Evolutionary conservation across 2,113 vertebrate species (phyloP).

Genomic region (Polypterus bichir): DNA sequence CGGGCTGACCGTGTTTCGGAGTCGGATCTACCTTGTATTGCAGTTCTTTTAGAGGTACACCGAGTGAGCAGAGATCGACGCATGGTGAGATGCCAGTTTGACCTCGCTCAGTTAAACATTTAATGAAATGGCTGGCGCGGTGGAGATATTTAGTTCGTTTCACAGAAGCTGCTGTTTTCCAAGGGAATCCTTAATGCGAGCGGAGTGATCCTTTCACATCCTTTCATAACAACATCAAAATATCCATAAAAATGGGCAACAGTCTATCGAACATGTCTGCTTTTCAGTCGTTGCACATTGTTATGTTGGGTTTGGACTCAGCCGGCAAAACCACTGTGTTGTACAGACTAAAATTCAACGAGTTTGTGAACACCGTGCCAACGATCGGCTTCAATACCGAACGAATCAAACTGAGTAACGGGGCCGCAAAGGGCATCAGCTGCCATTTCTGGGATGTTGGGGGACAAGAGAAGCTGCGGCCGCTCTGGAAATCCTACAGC

Average conservation of each 20-base stretch:
- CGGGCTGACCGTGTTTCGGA: too few relatives aligned
- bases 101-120: too few relatives aligned
- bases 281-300: constrained; percentile 93
- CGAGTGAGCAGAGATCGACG: too few relatives aligned
- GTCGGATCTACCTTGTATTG: too few relatives aligned
- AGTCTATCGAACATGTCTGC: constrained; percentile 90
- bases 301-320: constrained; percentile 92
- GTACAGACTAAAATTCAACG: constrained; percentile 88
- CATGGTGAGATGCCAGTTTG: too few relatives aligned
- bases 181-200: too few relatives aligned
- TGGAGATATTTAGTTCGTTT: too few relatives aligned
- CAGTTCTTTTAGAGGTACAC: too few relatives aligned
- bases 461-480: constrained; percentile 90
- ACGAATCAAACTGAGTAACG: constrained; percentile 81
- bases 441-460: constrained; percentile 97
- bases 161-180: too few relatives aligned
- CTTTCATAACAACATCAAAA: not conserved
- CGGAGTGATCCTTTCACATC: too few relatives aligned
- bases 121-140: too few relatives aligned
- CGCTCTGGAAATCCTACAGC: constrained; percentile 95
- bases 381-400: constrained; percentile 97
- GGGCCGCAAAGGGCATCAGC: constrained; percentile 86
- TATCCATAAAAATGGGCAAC: constrained; percentile 66
- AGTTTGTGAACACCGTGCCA: constrained; percentile 94
- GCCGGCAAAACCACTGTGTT: constrained; percentile 92